phyloP scores from a whole-genome alignment of 2,797 vertebrate species.

The Rhodeus uyekii region DNA sequence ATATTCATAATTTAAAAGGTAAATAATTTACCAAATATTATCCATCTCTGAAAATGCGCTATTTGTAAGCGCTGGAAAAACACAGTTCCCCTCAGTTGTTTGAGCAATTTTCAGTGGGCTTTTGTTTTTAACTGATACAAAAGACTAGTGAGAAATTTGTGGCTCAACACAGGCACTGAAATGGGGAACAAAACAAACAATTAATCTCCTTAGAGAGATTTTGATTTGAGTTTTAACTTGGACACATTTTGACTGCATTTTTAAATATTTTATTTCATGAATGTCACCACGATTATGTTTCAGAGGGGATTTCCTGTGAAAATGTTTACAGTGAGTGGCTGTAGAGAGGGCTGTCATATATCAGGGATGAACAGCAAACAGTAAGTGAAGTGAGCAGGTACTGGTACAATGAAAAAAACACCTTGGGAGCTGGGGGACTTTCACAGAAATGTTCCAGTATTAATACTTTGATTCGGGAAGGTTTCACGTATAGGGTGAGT shows the following conservation, averaged over 20 bases:
- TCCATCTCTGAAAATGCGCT: slow-evolving; percentile 10
- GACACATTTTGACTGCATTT: background rate
- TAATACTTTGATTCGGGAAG: background rate
- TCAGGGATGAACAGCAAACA: slow-evolving; percentile 31
- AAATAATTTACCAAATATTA: slow-evolving; percentile 21
- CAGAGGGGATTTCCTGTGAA: background rate
- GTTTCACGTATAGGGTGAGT: background rate
- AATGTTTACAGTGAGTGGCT: background rate
- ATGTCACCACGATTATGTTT: slow-evolving; percentile 9
- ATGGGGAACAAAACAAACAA: slow-evolving; percentile 3
- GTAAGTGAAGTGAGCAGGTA: slow-evolving; percentile 14
- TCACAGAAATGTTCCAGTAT: background rate
- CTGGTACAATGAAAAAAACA: background rate
- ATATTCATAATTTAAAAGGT: background rate
- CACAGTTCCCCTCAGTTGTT: slow-evolving; percentile 16
- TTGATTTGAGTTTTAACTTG: background rate
- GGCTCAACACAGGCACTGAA: background rate
- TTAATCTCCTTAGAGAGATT: slow-evolving; percentile 6
- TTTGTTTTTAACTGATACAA: slow-evolving; percentile 23
- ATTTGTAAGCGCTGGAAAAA: background rate
- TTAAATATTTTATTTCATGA: background rate
- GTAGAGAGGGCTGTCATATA: background rate
- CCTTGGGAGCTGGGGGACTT: background rate
- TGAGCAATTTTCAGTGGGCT: slow-evolving; percentile 2
- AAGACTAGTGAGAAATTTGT: background rate